These are phyloP conservation scores for Crocuta crocuta DNA, from an alignment of 2,113 vertebrate genomes.

Conservation along the genomic window DNA sequence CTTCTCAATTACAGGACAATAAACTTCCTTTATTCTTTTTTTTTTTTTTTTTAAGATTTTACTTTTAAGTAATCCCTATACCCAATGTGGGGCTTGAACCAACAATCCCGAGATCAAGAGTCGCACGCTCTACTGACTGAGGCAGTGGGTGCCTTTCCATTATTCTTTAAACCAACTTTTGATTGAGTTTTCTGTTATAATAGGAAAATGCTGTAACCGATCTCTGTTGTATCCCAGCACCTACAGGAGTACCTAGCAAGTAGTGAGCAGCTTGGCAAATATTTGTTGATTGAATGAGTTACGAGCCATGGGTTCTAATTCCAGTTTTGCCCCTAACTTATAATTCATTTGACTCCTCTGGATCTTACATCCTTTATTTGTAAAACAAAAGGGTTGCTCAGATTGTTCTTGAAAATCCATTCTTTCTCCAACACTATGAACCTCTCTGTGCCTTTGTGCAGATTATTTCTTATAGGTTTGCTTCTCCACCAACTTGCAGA, in stretches of 20 bases:
- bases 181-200: neutral
- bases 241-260: neutral
- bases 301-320: neutral
- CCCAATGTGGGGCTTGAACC: neutral
- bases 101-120: neutral
- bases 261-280: neutral
- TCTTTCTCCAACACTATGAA: neutral
- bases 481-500: neutral
- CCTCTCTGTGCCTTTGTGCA: neutral
- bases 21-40: neutral
- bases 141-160: neutral
- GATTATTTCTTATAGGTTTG: neutral
- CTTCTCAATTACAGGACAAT: neutral
- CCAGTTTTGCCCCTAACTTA: neutral
- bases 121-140: neutral
- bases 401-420: neutral
- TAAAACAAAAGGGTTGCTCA: neutral
- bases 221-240: neutral
- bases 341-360: neutral
- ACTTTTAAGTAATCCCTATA: neutral
- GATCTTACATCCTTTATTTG: slow-evolving; percentile 10
- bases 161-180: neutral
- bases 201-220: neutral
- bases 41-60: neutral
- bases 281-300: neutral